Evolutionary conservation across 2,113 vertebrate species (phyloP).

Genomic region (Cinclus mexicanus): DNA sequence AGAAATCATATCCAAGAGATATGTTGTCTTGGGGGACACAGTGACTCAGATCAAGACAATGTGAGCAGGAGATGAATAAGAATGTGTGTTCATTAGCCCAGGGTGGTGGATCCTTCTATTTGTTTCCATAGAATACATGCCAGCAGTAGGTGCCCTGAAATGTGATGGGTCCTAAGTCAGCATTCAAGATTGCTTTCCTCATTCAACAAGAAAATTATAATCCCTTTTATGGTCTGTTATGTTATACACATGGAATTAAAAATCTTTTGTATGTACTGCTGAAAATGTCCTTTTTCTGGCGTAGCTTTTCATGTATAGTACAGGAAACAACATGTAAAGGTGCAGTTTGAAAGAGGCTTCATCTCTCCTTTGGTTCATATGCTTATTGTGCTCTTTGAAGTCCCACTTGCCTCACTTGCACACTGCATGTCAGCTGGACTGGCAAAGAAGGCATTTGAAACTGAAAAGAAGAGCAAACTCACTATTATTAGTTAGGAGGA

Average conservation of each 20-base stretch:
- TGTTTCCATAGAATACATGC: neutral
- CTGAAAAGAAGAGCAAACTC: neutral
- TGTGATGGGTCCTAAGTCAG: neutral
- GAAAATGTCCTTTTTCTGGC: neutral
- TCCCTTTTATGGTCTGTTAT: neutral
- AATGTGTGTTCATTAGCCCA: neutral
- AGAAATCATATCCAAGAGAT: neutral
- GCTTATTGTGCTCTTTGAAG: neutral
- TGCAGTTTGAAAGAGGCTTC: neutral
- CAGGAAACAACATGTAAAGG: neutral
- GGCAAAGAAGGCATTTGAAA: neutral
- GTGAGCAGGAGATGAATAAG: neutral
- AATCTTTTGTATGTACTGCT: neutral
- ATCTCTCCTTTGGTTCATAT: neutral
- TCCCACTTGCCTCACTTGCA: neutral
- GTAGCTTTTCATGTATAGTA: neutral
- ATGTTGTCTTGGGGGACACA: neutral
- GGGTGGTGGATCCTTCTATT: neutral
- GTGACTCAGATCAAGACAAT: neutral
- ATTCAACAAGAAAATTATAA: neutral
- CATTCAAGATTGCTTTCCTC: neutral
- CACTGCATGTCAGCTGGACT: neutral
- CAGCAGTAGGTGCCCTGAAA: neutral
- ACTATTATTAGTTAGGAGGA: neutral
- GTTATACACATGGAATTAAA: neutral